Percentiles rank a stretch among this genome's conserved stretches.
phyloP scores from a whole-genome alignment of 2,888 invertebrate species.

The Nomada ferruginata region DNA sequence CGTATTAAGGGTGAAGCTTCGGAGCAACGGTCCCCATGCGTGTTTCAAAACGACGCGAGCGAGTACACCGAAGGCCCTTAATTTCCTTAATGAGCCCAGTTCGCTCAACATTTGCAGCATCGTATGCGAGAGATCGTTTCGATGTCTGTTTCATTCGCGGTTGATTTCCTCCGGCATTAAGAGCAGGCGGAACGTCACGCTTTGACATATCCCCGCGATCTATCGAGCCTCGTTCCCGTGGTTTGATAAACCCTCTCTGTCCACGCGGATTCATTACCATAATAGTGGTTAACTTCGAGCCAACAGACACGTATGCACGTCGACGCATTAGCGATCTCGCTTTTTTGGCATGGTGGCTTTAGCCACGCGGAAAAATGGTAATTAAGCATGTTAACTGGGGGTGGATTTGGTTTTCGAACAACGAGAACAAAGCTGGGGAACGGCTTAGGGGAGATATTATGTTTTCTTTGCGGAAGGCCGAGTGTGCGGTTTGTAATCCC shows the following conservation, averaged over 20 bases:
- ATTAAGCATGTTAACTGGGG: neutral
- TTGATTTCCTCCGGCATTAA: conserved; percentile 35
- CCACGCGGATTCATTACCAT: conserved; percentile 17
- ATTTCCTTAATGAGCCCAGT: conserved; percentile 17
- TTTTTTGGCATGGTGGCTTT: neutral
- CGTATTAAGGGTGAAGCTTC: conserved; percentile 3
- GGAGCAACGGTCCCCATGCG: neutral
- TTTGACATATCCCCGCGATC: conserved; percentile 36
- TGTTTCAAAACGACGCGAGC: conserved; percentile 9
- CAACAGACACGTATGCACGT: neutral
- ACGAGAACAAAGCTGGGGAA: neutral
- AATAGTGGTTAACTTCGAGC: conserved; percentile 7
- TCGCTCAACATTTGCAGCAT: conserved; percentile 26
- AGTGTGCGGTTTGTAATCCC: neutral
- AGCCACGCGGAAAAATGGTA: neutral
- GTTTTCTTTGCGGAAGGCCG: conserved; percentile 6
- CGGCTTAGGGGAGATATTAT: neutral
- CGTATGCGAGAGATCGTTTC: conserved; percentile 7
- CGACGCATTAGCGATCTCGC: neutral
- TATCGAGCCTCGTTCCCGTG: conserved; percentile 7
- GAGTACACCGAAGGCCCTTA: neutral
- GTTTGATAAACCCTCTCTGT: conserved; percentile 24
- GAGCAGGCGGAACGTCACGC: conserved; percentile 27
- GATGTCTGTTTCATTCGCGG: conserved; percentile 24
- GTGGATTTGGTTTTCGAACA: neutral